Evolutionary conservation across 64 coral and sea anemone genomes (phyloP).

Genomic region (Anthopleura sola): DNA sequence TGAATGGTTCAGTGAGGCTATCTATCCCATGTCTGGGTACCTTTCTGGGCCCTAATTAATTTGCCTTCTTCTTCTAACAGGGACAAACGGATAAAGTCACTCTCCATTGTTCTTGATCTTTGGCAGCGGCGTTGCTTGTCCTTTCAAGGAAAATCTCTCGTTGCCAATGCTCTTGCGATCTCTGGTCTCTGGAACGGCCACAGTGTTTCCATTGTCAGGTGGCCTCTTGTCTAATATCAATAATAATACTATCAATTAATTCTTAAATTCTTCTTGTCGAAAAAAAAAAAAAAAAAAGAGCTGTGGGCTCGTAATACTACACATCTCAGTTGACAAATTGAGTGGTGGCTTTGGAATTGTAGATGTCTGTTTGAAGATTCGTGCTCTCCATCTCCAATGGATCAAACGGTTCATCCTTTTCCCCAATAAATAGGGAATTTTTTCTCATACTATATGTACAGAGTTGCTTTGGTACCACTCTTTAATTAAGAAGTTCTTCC

Average conservation of each 20-base stretch:
- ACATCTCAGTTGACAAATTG: background rate
- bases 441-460: background rate
- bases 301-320: background rate
- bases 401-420: background rate
- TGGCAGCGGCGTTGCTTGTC: background rate
- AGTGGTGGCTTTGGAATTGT: background rate
- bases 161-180: background rate
- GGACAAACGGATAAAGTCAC: background rate
- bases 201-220: background rate
- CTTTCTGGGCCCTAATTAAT: background rate
- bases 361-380: background rate
- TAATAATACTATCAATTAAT: accelerated
- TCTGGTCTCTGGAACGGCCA: too few species aligned
- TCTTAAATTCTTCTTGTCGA: background rate
- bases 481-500: too few species aligned
- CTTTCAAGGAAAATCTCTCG: background rate
- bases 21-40: background rate
- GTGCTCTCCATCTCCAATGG: background rate
- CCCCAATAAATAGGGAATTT: background rate
- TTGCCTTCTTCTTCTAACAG: background rate
- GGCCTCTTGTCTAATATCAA: background rate
- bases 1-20: background rate
- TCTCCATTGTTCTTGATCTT: background rate
- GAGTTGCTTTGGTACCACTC: too few species aligned
- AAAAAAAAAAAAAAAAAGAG: background rate